These are phyloP conservation scores for Sterrhoptilus dennistouni DNA, from an alignment of 2,113 vertebrate genomes.

Conservation along the genomic window DNA sequence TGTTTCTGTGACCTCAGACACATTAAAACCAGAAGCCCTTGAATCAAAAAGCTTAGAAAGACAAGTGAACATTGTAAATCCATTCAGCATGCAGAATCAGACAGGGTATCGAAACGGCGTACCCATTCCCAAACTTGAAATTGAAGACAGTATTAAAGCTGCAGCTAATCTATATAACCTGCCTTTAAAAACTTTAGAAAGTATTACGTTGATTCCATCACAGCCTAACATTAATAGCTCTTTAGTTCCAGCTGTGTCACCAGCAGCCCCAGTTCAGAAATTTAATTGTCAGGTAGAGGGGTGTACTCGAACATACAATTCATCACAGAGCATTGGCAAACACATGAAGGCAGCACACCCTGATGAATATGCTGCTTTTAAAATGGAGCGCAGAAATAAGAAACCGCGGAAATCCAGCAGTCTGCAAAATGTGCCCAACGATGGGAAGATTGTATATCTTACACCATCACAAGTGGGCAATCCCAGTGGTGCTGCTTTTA, in stretches of 20 bases:
- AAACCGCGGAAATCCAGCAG: slow-evolving; percentile 69
- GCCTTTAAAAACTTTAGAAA: slow-evolving; percentile 78
- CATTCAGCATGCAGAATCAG: slow-evolving; percentile 69
- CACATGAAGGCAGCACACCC: slow-evolving; percentile 93
- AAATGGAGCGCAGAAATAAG: slow-evolving; percentile 81
- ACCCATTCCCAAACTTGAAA: slow-evolving; percentile 72
- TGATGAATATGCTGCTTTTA: slow-evolving; percentile 90
- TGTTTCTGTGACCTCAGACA: slow-evolving; percentile 66
- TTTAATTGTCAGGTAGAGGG: slow-evolving; percentile 87
- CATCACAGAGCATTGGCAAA: slow-evolving; percentile 89
- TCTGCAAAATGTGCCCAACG: slow-evolving; percentile 46
- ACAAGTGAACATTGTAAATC: slow-evolving; percentile 66
- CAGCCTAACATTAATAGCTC: slow-evolving; percentile 62
- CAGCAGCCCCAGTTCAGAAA: slow-evolving; percentile 73
- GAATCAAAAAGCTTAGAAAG: slow-evolving; percentile 72
- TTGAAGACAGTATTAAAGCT: slow-evolving; percentile 72
- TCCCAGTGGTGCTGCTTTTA: slow-evolving; percentile 65
- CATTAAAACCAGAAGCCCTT: slow-evolving; percentile 65
- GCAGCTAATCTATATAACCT: slow-evolving; percentile 69
- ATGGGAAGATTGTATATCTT: slow-evolving; percentile 71
- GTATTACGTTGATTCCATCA: slow-evolving; percentile 63
- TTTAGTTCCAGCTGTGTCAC: slow-evolving; percentile 61
- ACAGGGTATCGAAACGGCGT: slow-evolving; percentile 63
- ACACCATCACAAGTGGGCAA: slow-evolving; percentile 65
- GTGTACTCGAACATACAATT: slow-evolving; percentile 89